Conservation (phyloP, 2,113 vertebrate species). For the Boulengeromyrus knoepffleri region DNA sequence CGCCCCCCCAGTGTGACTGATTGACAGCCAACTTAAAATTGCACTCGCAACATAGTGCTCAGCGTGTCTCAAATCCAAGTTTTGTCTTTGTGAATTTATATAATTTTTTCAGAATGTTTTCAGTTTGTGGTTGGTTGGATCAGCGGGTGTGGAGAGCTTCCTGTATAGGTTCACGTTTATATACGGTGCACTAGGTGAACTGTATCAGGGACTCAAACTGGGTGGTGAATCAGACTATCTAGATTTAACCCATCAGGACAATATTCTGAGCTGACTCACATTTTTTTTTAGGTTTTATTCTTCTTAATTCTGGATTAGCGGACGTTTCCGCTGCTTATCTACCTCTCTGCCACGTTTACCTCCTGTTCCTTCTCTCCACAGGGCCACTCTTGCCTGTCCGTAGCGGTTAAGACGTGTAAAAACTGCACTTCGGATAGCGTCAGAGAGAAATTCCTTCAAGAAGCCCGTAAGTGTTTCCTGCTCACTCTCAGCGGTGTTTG, state of each 20-base stretch:
- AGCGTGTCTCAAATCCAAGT: neutral
- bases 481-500: neutral
- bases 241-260: neutral
- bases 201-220: neutral
- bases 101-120: neutral
- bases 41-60: neutral
- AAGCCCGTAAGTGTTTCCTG: conserved; percentile 79
- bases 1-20: neutral
- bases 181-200: neutral
- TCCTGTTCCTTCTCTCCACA: conserved; percentile 40
- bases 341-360: neutral
- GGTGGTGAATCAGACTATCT: neutral
- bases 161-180: neutral
- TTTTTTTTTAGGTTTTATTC: neutral
- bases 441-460: conserved; percentile 95
- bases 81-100: neutral
- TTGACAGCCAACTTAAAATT: neutral
- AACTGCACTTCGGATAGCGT: conserved; percentile 97
- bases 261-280: neutral
- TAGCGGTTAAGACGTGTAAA: conserved; percentile 98
- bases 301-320: neutral
- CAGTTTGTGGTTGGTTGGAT: neutral
- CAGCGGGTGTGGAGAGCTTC: neutral
- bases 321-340: neutral
- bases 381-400: conserved; percentile 88